Evolutionary conservation across 2,113 vertebrate genomes (phyloP).

Genomic region (Apodemus speciosus): DNA sequence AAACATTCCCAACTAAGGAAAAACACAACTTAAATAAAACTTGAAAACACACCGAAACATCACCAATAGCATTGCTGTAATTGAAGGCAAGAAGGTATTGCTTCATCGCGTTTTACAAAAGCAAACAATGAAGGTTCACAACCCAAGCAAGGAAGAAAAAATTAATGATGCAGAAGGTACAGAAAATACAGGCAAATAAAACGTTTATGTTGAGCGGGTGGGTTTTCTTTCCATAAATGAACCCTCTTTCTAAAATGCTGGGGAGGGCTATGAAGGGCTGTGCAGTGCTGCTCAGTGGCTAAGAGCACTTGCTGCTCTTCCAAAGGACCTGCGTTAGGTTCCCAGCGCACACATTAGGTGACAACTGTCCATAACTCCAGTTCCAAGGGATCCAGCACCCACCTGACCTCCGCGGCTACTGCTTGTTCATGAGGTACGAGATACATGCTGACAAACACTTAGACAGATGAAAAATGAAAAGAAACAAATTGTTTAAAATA

Average conservation of each 20-base stretch:
- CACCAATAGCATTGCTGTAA: neutral
- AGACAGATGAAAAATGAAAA: neutral
- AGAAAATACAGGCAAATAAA: neutral
- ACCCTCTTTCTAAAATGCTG: neutral
- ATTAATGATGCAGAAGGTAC: neutral
- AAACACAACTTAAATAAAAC: neutral
- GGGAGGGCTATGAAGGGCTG: neutral
- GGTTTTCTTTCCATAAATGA: neutral
- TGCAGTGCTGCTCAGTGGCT: neutral
- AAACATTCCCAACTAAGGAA: neutral
- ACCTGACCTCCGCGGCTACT: neutral
- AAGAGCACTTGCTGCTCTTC: neutral
- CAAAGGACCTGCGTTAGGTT: neutral
- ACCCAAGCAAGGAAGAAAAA: neutral
- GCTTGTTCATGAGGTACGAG: neutral
- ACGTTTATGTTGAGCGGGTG: neutral
- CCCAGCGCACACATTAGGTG: neutral
- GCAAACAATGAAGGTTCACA: neutral
- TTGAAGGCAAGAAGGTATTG: neutral
- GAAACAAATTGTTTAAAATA: neutral
- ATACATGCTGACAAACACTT: neutral
- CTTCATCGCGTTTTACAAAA: neutral
- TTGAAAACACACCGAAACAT: neutral
- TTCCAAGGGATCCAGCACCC: neutral
- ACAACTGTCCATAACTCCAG: neutral